Evolutionary conservation across 2,888 invertebrate genomes (phyloP).

Genomic region (Lathronympha strigana): DNA sequence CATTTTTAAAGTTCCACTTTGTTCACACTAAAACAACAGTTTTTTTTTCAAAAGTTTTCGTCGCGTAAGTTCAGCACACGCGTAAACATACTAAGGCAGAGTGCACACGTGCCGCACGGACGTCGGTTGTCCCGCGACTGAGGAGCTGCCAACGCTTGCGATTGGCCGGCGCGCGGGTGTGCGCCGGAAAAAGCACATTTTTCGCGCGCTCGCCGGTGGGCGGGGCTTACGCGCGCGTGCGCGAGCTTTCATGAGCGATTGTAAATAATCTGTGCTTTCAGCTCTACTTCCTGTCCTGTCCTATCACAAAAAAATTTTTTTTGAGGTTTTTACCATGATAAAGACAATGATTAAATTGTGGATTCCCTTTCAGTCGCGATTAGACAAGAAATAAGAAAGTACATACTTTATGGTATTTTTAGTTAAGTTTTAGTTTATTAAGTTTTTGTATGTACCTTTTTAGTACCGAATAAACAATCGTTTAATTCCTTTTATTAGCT

Average conservation of each 20-base stretch:
- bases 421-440: too few relatives aligned
- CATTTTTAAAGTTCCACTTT: slow-evolving; percentile 67
- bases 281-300: slow-evolving; percentile 32
- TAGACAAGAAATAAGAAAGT: neutral
- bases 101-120: slow-evolving; percentile 50
- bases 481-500: too few relatives aligned
- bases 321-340: slow-evolving; percentile 3
- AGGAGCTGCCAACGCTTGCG: neutral
- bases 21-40: slow-evolving; percentile 45
- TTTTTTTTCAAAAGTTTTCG: slow-evolving; percentile 56
- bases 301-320: slow-evolving; percentile 33
- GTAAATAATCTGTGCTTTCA: slow-evolving; percentile 18
- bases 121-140: slow-evolving; percentile 66
- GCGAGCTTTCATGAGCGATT: slow-evolving; percentile 33
- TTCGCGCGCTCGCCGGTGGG: slow-evolving; percentile 55
- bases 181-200: slow-evolving; percentile 44
- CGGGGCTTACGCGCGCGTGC: slow-evolving; percentile 65
- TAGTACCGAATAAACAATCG: too few relatives aligned
- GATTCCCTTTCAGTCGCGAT: neutral
- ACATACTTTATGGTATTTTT: too few relatives aligned
- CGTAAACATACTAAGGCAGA: slow-evolving; percentile 71
- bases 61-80: slow-evolving; percentile 58
- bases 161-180: slow-evolving; percentile 37
- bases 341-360: neutral
- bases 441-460: too few relatives aligned